Evolutionary conservation across 2,888 invertebrate species (phyloP).

Genomic region (Malachius bipustulatus): DNA sequence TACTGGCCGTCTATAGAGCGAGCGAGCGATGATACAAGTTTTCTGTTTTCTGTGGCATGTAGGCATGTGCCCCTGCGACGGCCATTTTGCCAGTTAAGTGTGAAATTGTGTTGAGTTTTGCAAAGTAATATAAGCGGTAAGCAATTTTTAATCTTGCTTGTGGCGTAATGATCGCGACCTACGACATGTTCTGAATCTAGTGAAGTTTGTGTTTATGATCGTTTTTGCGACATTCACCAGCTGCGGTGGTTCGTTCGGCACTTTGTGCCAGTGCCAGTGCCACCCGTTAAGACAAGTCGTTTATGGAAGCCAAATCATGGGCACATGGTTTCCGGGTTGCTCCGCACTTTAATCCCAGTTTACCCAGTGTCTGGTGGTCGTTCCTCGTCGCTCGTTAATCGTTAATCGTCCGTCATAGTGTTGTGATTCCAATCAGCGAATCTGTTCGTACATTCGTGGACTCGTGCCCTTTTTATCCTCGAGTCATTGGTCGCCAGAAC

Average conservation of each 20-base stretch:
- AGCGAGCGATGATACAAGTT: constrained; percentile 26
- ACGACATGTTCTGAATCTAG: constrained; percentile 21
- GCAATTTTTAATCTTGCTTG: constrained; percentile 30
- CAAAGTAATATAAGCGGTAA: constrained; percentile 49
- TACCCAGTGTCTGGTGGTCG: constrained; percentile 5
- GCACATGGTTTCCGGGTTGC: constrained; percentile 42
- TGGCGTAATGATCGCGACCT: constrained; percentile 22
- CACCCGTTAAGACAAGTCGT: constrained; percentile 31
- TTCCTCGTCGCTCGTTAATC: constrained; percentile 16
- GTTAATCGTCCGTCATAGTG: no score
- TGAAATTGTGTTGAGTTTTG: constrained; percentile 51
- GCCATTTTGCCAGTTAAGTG: constrained; percentile 57
- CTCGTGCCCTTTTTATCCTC: no score
- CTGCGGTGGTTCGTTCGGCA: constrained; percentile 27
- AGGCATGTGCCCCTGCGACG: constrained; percentile 57
- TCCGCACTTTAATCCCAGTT: constrained; percentile 2
- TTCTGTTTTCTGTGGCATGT: constrained; percentile 49
- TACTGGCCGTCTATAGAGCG: no score
- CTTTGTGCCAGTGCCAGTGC: no score
- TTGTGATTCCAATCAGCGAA: no score
- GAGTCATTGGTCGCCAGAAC: no score
- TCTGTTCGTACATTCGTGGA: no score
- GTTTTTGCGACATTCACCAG: constrained; percentile 24
- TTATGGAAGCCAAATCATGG: constrained; percentile 36
- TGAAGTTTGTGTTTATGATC: constrained; percentile 21